Conservation (phyloP, 2,113 vertebrate genomes). For the Brachypteracias leptosomus region DNA sequence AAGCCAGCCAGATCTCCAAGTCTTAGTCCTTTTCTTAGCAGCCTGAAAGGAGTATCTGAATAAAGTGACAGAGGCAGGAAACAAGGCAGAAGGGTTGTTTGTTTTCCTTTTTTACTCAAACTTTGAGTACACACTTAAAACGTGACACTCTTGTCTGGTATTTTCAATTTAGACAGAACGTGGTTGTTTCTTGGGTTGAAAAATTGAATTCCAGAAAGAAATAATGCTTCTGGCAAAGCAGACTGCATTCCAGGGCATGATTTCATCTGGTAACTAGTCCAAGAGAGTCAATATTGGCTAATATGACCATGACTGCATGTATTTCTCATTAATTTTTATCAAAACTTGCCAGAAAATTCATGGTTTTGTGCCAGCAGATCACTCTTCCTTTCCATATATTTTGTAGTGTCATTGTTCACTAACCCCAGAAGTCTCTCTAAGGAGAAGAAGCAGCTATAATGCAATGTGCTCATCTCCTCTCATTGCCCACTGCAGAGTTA, state of each 20-base stretch:
- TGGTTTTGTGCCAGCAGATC: conserved; percentile 17
- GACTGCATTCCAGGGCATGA: conserved; percentile 49
- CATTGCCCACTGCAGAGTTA: background rate
- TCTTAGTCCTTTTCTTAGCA: background rate
- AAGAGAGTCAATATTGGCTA: conserved; percentile 30
- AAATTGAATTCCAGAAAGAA: conserved; percentile 44
- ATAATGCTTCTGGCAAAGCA: conserved; percentile 41
- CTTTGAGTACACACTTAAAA: background rate
- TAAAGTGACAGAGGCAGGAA: background rate
- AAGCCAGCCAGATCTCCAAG: background rate
- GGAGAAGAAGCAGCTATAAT: background rate
- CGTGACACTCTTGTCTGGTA: conserved; percentile 28
- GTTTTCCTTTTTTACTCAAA: background rate
- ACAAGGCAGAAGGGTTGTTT: background rate
- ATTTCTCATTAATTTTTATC: conserved; percentile 55
- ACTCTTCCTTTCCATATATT: conserved; percentile 23
- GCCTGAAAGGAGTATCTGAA: background rate
- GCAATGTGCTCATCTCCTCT: background rate
- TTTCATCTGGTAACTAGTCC: conserved; percentile 43
- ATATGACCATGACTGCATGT: conserved; percentile 4
- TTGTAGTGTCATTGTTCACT: conserved; percentile 14
- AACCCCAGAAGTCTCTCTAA: background rate
- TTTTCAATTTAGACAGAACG: conserved; percentile 20
- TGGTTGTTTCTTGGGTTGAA: conserved; percentile 33
- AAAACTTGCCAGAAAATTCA: conserved; percentile 33